Percentiles rank a stretch among this genome's conserved stretches.
Conservation (phyloP, 2,888 invertebrate genomes). For the Acrobasis consociella region DNA sequence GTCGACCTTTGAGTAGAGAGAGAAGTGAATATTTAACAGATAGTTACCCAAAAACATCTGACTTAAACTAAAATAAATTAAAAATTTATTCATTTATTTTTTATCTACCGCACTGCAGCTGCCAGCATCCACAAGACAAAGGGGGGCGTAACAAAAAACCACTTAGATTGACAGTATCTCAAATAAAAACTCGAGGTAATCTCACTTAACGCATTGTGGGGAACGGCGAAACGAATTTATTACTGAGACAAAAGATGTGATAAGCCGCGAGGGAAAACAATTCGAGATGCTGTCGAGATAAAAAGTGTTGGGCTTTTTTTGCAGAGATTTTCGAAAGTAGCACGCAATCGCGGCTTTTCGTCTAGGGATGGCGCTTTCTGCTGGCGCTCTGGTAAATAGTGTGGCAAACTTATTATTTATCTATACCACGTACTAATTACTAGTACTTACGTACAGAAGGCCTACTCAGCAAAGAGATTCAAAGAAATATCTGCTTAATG, state of each 20-base stretch:
- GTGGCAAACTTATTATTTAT: no score
- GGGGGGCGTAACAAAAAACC: conserved; percentile 32
- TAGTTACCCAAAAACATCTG: no score
- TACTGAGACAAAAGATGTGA: conserved; percentile 35
- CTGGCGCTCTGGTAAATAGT: no score
- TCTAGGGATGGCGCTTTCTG: not conserved
- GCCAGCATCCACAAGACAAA: not conserved
- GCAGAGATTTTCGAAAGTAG: conserved; percentile 19
- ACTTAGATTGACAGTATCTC: conserved; percentile 37
- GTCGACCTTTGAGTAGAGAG: no score
- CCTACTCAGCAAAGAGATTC: no score
- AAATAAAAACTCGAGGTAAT: conserved; percentile 36
- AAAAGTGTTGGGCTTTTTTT: conserved; percentile 19
- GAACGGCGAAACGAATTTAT: conserved; percentile 36
- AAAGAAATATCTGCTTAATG: no score
- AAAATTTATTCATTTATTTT: no score
- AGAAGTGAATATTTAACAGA: no score
- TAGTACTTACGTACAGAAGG: no score
- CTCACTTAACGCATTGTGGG: conserved; percentile 34
- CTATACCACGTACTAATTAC: no score
- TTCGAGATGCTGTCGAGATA: conserved; percentile 34
- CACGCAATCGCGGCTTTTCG: conserved; percentile 10
- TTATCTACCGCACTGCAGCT: not conserved
- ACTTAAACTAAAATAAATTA: no score
- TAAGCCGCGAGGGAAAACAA: conserved; percentile 35